phyloP scores from a whole-genome alignment of 2,797 vertebrate genomes.

The Esox lucius region DNA sequence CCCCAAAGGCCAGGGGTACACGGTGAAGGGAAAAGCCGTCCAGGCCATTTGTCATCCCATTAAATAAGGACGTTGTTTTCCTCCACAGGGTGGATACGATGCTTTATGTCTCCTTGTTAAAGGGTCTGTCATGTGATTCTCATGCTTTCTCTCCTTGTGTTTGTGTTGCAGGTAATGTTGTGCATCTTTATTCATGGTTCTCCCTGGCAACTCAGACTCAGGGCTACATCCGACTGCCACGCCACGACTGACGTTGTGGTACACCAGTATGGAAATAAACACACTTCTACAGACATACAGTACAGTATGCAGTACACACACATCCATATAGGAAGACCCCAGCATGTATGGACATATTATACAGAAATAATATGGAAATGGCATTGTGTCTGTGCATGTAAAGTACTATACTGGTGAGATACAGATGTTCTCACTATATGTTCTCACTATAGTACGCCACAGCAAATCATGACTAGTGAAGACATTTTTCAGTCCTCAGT shows the following conservation, averaged over 20 bases:
- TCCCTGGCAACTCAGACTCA: constrained; percentile 28
- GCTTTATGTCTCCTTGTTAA: not conserved
- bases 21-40: not conserved
- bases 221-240: constrained; percentile 15
- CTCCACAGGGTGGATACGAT: not conserved
- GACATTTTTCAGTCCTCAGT: no score
- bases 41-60: not conserved
- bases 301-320: not conserved
- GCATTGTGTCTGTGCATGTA: no score
- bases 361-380: no score
- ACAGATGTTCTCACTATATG: no score
- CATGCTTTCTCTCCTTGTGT: constrained; percentile 18
- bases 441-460: no score
- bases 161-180: constrained; percentile 71
- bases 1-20: not conserved
- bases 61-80: not conserved
- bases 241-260: constrained; percentile 60
- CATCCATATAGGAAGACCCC: not conserved
- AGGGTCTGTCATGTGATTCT: not conserved
- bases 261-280: not conserved
- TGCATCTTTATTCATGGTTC: constrained; percentile 41
- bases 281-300: not conserved
- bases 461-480: no score
- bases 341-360: not conserved
- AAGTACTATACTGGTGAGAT: no score